A percentile compares a stretch with the other conserved stretches of the same genome.
phyloP scores from a whole-genome alignment of 2,797 vertebrate species.

The Pangasius larnaudii region DNA sequence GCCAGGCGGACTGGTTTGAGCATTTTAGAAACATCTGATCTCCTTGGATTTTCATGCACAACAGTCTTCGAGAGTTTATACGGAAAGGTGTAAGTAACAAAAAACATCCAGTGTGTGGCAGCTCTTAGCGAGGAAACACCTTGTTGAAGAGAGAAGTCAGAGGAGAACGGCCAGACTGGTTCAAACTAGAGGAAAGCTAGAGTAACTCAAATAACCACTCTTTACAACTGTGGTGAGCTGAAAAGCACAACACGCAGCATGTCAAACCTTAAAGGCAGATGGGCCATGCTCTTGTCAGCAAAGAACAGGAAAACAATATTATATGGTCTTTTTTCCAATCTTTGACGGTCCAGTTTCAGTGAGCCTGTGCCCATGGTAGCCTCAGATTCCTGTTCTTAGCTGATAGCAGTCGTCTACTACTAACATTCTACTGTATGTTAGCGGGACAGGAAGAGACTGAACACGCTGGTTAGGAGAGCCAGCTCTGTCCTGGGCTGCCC shows the following conservation, averaged over 20 bases:
- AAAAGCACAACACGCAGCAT: not conserved
- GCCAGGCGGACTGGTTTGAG: not conserved
- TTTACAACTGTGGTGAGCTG: not conserved
- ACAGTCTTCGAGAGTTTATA: not conserved
- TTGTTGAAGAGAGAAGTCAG: not conserved
- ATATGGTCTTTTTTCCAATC: not conserved
- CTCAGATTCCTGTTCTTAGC: not conserved
- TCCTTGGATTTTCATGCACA: not conserved
- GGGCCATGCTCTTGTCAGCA: too few species aligned
- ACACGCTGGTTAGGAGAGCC: too few species aligned
- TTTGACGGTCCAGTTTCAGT: not conserved
- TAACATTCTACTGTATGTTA: not conserved
- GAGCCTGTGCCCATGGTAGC: not conserved
- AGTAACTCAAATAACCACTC: not conserved
- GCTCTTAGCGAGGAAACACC: not conserved
- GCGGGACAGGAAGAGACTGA: too few species aligned
- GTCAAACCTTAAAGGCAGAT: not conserved
- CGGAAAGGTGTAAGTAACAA: not conserved
- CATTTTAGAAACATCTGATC: not conserved
- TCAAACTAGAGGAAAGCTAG: not conserved
- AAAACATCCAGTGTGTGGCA: not conserved
- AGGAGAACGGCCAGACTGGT: not conserved
- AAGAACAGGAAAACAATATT: not conserved
- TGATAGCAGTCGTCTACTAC: not conserved
- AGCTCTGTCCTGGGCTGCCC: too few species aligned